Conservation (phyloP, 2,113 vertebrate genomes). For the Fulmarus glacialis region DNA sequence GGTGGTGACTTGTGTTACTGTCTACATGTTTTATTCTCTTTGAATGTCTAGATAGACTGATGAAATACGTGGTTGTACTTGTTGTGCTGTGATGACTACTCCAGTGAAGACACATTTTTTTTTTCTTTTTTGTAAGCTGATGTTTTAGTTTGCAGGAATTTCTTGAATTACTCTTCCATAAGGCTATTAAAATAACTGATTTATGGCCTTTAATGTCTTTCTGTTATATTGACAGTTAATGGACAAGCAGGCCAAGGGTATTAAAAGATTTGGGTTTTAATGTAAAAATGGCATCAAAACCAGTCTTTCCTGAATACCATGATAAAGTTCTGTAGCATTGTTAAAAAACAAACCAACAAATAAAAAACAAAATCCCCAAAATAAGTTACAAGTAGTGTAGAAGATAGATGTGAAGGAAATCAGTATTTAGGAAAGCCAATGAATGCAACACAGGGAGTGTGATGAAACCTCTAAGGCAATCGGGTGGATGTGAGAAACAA, state of each 20-base stretch:
- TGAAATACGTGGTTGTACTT: not conserved
- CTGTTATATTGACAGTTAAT: not conserved
- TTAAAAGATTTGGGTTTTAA: not conserved
- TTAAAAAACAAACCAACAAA: not conserved
- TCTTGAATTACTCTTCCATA: not conserved
- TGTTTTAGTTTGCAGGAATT: not conserved
- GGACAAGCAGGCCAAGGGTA: not conserved
- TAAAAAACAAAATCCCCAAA: not conserved
- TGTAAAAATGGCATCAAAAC: not conserved
- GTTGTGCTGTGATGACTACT: not conserved
- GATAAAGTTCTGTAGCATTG: not conserved
- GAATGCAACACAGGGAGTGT: not conserved
- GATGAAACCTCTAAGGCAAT: not conserved
- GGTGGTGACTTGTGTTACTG: not conserved
- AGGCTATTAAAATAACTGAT: not conserved
- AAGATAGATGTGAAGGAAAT: not conserved
- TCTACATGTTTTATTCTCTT: not conserved
- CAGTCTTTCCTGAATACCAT: not conserved
- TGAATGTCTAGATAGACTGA: not conserved
- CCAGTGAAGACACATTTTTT: accelerated
- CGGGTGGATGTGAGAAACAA: not conserved
- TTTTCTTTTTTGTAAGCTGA: not conserved
- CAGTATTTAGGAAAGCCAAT: not conserved
- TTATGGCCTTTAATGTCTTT: not conserved
- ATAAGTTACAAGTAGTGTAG: not conserved